Conservation (phyloP, 2,888 invertebrate species). For the Imbricaverruca yamaguchii region DNA sequence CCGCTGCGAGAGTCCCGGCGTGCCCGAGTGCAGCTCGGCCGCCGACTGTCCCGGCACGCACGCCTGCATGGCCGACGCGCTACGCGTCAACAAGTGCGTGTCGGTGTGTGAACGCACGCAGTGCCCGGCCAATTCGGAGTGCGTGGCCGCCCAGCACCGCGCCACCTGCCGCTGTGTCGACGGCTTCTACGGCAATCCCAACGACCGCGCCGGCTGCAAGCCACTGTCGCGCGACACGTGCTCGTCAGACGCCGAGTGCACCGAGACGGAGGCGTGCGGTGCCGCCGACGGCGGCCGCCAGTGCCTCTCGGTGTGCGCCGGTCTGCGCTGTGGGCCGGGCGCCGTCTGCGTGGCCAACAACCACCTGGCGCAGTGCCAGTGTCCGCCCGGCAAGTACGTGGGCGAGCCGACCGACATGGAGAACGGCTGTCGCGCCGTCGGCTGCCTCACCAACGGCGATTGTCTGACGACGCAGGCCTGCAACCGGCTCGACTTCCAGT, state of each 20-base stretch:
- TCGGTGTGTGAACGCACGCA: constrained; percentile 70
- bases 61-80: constrained; percentile 71
- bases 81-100: constrained; percentile 75
- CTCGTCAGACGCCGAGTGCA: constrained; percentile 67
- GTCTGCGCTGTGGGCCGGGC: constrained; percentile 69
- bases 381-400: constrained; percentile 75
- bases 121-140: constrained; percentile 74
- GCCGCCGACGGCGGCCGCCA: constrained; percentile 51
- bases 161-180: constrained; percentile 69
- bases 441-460: constrained; percentile 50
- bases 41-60: constrained; percentile 60
- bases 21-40: constrained; percentile 68
- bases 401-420: constrained; percentile 71
- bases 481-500: constrained; percentile 71
- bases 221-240: constrained; percentile 66
- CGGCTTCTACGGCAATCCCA: constrained; percentile 81
- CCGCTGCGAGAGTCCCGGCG: constrained; percentile 73
- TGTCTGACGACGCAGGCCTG: constrained; percentile 65
- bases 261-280: constrained; percentile 71
- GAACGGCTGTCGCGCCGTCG: constrained; percentile 35
- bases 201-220: constrained; percentile 78
- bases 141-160: constrained; percentile 47
- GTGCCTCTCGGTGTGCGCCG: constrained; percentile 71
- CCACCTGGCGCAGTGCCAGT: constrained; percentile 80
- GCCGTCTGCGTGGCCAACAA: constrained; percentile 83